A percentile compares a stretch with the other conserved stretches of the same genome.
phyloP scores from a whole-genome alignment of 2,888 invertebrate species.

The Drosophila pseudotakahashii region DNA sequence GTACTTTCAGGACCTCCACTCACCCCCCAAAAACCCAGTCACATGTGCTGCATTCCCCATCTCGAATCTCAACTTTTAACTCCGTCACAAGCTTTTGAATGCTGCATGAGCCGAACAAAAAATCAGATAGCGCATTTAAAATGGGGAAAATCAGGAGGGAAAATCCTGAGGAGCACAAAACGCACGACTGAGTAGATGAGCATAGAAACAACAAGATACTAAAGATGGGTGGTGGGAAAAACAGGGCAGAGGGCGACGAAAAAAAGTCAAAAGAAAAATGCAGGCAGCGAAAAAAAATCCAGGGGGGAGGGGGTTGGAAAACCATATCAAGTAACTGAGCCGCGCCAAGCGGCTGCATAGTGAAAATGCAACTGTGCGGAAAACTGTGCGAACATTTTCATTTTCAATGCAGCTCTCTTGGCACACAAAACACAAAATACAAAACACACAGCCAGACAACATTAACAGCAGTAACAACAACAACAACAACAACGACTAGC shows the following conservation, averaged over 20 bases:
- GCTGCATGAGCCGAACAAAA: constrained; percentile 68
- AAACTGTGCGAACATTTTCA: constrained; percentile 81
- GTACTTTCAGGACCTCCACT: background rate
- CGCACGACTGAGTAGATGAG: constrained; percentile 74
- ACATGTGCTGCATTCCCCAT: constrained; percentile 24
- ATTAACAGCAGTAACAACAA: constrained; percentile 45
- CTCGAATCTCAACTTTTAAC: constrained; percentile 72
- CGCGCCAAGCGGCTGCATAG: constrained; percentile 74
- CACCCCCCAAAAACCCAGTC: constrained; percentile 7
- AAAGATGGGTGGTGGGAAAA: constrained; percentile 4
- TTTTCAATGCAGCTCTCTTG: constrained; percentile 80
- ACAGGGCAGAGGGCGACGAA: constrained; percentile 52
- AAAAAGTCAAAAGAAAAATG: constrained; percentile 42
- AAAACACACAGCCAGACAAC: constrained; percentile 36
- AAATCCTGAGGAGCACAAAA: constrained; percentile 54
- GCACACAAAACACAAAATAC: constrained; percentile 56
- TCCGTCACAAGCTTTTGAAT: constrained; percentile 65
- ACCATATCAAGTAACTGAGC: constrained; percentile 80
- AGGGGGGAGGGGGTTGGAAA: constrained; percentile 11
- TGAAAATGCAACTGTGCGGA: constrained; percentile 80
- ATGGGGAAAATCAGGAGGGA: constrained; percentile 47
- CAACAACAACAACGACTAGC: constrained; percentile 58
- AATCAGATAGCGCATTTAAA: constrained; percentile 76
- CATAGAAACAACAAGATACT: constrained; percentile 39
- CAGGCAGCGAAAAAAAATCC: constrained; percentile 29